phyloP scores from a whole-genome alignment of 2,113 vertebrate species.

The Columbina picui region DNA sequence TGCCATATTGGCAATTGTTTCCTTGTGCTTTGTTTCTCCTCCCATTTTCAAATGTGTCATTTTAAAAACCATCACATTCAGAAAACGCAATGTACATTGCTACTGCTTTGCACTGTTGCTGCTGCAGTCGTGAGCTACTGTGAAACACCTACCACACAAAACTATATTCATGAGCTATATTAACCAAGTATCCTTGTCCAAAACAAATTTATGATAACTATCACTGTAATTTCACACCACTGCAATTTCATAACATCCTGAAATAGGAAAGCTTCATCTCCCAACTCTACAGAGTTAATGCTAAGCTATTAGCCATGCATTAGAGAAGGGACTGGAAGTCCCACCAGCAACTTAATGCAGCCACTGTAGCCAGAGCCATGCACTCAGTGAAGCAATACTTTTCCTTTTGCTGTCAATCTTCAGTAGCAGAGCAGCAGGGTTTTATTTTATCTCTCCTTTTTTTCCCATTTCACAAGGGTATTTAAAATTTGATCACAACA shows the following conservation, averaged over 20 bases:
- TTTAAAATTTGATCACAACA: conserved; percentile 79
- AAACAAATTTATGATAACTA: conserved; percentile 40
- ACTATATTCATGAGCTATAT: not conserved
- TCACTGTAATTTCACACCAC: conserved; percentile 65
- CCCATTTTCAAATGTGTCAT: conserved; percentile 3
- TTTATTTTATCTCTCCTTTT: conserved; percentile 71
- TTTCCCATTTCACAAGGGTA: conserved; percentile 65
- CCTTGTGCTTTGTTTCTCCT: not conserved
- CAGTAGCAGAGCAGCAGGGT: conserved; percentile 48
- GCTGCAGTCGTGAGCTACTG: not conserved
- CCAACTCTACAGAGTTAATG: not conserved
- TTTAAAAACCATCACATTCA: conserved; percentile 37
- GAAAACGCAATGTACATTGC: not conserved
- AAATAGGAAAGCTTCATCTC: conserved; percentile 22
- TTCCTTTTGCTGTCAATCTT: conserved; percentile 63
- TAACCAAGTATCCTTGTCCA: not conserved
- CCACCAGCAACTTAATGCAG: conserved; percentile 46
- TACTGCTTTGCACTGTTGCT: not conserved
- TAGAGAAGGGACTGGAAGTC: conserved; percentile 47
- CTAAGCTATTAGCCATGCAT: conserved; percentile 56
- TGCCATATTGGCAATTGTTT: not conserved
- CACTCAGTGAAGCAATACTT: conserved; percentile 55
- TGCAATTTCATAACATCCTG: conserved; percentile 54
- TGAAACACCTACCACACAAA: not conserved
- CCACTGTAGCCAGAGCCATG: conserved; percentile 49